Percentiles rank a stretch among this genome's conserved stretches.
Conservation (phyloP, 2,113 vertebrate genomes). For the Pedionomus torquatus region DNA sequence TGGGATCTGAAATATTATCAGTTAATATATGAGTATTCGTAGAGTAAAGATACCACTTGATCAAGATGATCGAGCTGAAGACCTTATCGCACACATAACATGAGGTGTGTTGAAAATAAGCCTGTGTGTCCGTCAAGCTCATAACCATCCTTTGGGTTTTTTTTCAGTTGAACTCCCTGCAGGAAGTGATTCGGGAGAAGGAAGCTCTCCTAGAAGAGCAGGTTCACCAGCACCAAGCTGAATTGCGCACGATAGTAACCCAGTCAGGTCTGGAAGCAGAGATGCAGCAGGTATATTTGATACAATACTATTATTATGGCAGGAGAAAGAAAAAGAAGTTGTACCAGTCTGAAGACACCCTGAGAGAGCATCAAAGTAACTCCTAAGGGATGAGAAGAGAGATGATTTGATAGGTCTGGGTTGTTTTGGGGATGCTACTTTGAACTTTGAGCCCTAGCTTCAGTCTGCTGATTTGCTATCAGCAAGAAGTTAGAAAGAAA, state of each 20-base stretch:
- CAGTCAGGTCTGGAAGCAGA: slow-evolving; percentile 75
- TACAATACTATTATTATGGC: background rate
- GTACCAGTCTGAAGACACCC: background rate
- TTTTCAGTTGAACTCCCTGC: slow-evolving; percentile 82
- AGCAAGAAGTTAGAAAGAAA: background rate
- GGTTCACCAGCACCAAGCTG: slow-evolving; percentile 86
- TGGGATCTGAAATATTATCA: background rate
- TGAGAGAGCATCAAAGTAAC: background rate
- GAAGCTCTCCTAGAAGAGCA: slow-evolving; percentile 88
- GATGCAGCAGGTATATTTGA: slow-evolving; percentile 84
- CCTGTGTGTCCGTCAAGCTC: background rate
- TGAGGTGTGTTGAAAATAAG: background rate
- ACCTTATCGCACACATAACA: background rate
- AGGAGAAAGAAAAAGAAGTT: background rate
- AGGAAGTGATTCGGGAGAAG: slow-evolving; percentile 85
- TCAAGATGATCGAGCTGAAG: background rate
- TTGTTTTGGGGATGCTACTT: background rate
- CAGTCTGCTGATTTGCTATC: background rate
- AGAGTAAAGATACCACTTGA: background rate
- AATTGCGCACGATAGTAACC: slow-evolving; percentile 74
- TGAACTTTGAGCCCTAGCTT: background rate
- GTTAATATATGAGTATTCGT: background rate
- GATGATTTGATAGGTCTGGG: background rate
- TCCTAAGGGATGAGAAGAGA: background rate
- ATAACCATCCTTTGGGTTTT: background rate